Conservation (phyloP, 2,797 vertebrate species). For the Selene dorsalis region DNA sequence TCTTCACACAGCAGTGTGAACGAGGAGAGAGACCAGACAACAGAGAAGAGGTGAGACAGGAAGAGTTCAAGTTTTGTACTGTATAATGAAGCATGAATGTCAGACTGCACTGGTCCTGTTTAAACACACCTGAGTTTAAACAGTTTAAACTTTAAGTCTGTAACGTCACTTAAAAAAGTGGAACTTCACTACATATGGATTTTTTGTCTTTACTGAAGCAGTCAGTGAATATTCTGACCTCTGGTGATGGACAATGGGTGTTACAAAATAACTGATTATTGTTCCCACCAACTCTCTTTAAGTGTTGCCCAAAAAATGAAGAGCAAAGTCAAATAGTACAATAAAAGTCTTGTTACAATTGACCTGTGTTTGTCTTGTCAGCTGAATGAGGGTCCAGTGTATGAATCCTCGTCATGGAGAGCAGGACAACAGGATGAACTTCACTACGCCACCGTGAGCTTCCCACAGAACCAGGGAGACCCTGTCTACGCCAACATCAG, state of each 20-base stretch:
- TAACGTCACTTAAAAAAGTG: too few relatives aligned
- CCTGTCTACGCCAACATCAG: constrained; percentile 36
- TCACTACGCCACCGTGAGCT: constrained; percentile 35
- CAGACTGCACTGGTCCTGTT: too few relatives aligned
- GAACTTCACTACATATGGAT: too few relatives aligned
- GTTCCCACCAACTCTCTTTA: too few relatives aligned
- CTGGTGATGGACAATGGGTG: neutral
- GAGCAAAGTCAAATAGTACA: too few relatives aligned
- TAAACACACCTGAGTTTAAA: too few relatives aligned
- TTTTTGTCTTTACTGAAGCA: too few relatives aligned
- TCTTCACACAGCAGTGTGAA: neutral
- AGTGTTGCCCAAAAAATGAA: too few relatives aligned
- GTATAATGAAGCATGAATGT: too few relatives aligned
- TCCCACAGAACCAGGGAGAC: constrained; percentile 13
- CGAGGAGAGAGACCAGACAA: neutral
- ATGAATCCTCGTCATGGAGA: neutral
- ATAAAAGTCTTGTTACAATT: neutral
- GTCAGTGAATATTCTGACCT: neutral
- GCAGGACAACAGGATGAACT: constrained; percentile 5
- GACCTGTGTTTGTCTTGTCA: neutral
- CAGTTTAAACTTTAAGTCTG: too few relatives aligned
- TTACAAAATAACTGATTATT: neutral
- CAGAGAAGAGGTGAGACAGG: constrained; percentile 25
- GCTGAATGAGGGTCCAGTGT: neutral
- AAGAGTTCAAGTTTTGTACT: too few relatives aligned